Evolutionary conservation across 2,888 invertebrate species (phyloP).

Genomic region (Torymus aiolomorphi): DNA sequence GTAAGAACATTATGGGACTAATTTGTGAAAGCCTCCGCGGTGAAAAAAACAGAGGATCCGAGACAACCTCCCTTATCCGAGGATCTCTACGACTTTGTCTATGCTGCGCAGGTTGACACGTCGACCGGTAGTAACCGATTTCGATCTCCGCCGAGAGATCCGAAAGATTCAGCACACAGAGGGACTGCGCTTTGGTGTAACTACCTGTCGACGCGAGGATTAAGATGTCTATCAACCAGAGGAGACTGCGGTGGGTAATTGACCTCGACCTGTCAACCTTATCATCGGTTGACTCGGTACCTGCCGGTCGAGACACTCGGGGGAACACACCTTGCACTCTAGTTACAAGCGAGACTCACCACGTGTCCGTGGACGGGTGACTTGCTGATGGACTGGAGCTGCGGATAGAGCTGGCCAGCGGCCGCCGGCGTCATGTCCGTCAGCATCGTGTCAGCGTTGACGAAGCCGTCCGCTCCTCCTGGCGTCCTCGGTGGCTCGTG

Average conservation of each 20-base stretch:
- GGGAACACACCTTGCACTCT: too few species aligned
- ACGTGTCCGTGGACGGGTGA: slow-evolving; percentile 74
- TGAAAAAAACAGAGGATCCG: background rate
- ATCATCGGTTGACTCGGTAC: background rate
- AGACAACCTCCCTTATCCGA: background rate
- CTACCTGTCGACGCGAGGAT: slow-evolving; percentile 25
- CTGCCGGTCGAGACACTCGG: background rate
- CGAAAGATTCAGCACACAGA: slow-evolving; percentile 24
- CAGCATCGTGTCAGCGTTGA: slow-evolving; percentile 69
- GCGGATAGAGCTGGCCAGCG: slow-evolving; percentile 75
- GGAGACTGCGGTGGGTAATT: background rate
- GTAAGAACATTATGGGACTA: slow-evolving; percentile 4
- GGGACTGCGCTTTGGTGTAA: too few species aligned
- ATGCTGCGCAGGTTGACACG: background rate
- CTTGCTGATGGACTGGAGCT: slow-evolving; percentile 74
- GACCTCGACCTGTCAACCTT: background rate
- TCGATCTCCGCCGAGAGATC: slow-evolving; percentile 26
- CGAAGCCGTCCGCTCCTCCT: slow-evolving; percentile 29
- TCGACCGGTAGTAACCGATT: background rate
- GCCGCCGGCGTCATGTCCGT: slow-evolving; percentile 76
- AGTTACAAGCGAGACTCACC: slow-evolving; percentile 68
- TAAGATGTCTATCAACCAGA: slow-evolving; percentile 35
- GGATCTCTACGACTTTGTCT: background rate
- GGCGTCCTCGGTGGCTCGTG: slow-evolving; percentile 24
- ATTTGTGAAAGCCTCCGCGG: slow-evolving; percentile 1